Evolutionary conservation across 2,888 invertebrate species (phyloP).

Genomic region (Aspidapion aeneum): DNA sequence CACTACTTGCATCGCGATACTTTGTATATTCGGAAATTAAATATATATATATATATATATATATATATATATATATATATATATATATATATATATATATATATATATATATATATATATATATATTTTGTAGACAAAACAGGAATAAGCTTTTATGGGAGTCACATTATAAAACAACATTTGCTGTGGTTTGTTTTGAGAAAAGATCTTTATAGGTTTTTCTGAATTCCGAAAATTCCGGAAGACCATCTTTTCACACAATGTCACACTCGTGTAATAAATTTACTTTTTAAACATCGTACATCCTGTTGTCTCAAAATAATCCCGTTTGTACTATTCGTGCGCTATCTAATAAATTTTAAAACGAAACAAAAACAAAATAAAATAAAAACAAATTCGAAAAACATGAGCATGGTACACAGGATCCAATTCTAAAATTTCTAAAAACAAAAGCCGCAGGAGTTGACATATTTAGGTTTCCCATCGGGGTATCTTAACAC

Average conservation of each 20-base stretch:
- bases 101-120: no score
- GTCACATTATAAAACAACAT: no score
- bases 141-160: no score
- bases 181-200: no score
- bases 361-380: not conserved
- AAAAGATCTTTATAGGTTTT: no score
- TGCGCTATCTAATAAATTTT: not conserved
- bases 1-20: no score
- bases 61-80: no score
- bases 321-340: not conserved
- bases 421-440: not conserved
- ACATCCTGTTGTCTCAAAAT: not conserved
- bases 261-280: not conserved
- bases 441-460: not conserved
- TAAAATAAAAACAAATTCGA: not conserved
- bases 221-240: no score
- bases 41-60: no score
- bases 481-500: not conserved
- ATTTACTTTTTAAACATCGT: not conserved
- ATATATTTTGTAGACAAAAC: no score
- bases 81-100: no score
- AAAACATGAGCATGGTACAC: not conserved
- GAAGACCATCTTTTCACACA: not conserved
- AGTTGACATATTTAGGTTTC: not conserved
- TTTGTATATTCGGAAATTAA: no score